Percentiles rank a stretch among this genome's conserved stretches.
phyloP scores from a whole-genome alignment of 2,888 invertebrate species.

The Drosophila colorata region DNA sequence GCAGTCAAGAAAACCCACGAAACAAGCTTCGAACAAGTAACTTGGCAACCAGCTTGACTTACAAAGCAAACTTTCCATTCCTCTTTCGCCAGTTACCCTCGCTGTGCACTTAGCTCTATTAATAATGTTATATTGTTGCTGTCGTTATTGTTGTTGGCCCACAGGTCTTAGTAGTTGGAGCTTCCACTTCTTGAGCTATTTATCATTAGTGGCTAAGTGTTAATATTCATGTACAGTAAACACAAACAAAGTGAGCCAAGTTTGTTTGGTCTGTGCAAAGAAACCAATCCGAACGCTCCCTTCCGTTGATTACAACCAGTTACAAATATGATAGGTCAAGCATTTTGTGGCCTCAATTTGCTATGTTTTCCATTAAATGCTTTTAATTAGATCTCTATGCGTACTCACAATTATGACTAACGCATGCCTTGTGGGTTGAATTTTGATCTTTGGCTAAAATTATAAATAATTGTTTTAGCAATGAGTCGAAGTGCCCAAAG shows the following conservation, averaged over 20 bases:
- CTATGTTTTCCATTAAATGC: background rate
- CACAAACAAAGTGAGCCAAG: slow-evolving; percentile 29
- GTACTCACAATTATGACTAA: background rate
- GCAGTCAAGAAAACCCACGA: slow-evolving; percentile 20
- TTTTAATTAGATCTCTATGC: slow-evolving; percentile 1
- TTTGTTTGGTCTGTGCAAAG: slow-evolving; percentile 16
- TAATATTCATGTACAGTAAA: slow-evolving; percentile 46
- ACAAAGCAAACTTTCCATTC: slow-evolving; percentile 17
- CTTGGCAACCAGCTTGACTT: slow-evolving; percentile 30
- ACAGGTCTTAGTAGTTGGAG: slow-evolving; percentile 10
- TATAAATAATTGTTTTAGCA: slow-evolving; percentile 52
- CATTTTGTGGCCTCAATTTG: slow-evolving; percentile 8
- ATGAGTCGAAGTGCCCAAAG: slow-evolving; percentile 23
- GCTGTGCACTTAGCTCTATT: slow-evolving; percentile 26
- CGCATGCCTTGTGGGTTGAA: background rate
- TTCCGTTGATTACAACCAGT: slow-evolving; percentile 8
- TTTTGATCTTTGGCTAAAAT: slow-evolving; percentile 22
- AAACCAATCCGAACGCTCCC: slow-evolving; percentile 24
- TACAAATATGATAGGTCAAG: slow-evolving; percentile 7
- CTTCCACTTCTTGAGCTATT: slow-evolving; percentile 29
- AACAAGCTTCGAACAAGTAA: slow-evolving; percentile 28
- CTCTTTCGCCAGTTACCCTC: slow-evolving; percentile 5
- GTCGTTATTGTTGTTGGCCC: slow-evolving; percentile 27
- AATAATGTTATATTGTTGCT: slow-evolving; percentile 37
- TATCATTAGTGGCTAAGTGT: slow-evolving; percentile 51